Percentiles rank a stretch among this genome's conserved stretches.
These are phyloP conservation scores for Rynchops niger DNA, from an alignment of 2,113 vertebrate genomes.

Conservation along the genomic window DNA sequence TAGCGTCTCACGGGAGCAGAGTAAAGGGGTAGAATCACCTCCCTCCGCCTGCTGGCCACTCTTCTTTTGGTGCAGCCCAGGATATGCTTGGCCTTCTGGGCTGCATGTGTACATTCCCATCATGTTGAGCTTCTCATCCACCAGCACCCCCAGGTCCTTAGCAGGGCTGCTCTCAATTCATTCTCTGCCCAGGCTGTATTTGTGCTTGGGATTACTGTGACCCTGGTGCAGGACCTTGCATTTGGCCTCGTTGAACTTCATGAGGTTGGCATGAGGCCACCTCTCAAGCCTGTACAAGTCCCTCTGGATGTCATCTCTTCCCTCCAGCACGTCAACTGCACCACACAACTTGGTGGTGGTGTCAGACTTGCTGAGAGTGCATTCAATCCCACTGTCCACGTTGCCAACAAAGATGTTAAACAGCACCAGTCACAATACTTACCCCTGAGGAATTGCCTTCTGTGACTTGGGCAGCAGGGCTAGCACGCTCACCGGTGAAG, in stretches of 20 bases:
- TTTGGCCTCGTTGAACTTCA: no score
- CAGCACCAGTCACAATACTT: neutral
- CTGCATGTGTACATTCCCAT: neutral
- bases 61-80: neutral
- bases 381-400: neutral
- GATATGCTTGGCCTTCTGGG: neutral
- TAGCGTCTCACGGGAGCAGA: neutral
- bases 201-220: neutral
- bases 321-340: no score
- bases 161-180: neutral
- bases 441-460: neutral
- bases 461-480: neutral
- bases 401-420: neutral
- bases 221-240: no score
- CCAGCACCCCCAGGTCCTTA: neutral
- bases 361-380: neutral
- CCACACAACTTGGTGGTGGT: neutral
- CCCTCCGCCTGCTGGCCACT: neutral
- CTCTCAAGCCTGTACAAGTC: no score
- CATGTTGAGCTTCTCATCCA: neutral
- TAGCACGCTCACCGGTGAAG: neutral
- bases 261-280: no score
- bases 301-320: no score
- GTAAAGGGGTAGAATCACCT: neutral
- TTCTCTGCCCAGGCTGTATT: neutral